Base-by-base conservation (phyloP, 2,797 vertebrate species). In the Acomys russatus region DNA sequence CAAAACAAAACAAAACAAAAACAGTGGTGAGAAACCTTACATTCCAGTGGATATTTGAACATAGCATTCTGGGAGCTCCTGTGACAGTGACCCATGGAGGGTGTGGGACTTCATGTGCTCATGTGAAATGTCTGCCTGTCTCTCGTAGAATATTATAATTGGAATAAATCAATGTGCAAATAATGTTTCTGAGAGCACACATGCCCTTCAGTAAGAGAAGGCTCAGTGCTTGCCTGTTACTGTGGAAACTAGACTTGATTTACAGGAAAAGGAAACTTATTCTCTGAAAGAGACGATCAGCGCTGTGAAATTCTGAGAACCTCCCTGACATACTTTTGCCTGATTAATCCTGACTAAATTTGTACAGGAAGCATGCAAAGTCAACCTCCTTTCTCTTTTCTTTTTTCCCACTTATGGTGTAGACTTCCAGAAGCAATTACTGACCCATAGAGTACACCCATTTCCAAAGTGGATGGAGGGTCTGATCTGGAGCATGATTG, bases 141-240 rank as follows among this genome's bases (percentile, higher is more conserved):
- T 33, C 33, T 6, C 14, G 56, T 30, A 30, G 20, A 0, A 2
- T 18, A 1, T 35, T 22, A 4, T 35, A 25, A 15, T 10, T n/a
- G 51, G 35, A 56, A 64, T 2, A 22, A 68, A 71, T 61, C 0
- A 64, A 68, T 30, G 9, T 18, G 1, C 51, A 49, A 78, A 22
- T 70, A 23, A 4, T 0, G 2, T 59, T 54, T 79, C 10, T 0
- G 2, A 7, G 20, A 44, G 56, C 56, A 23, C 59, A 23, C 80
- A 44, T 83, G 11, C 23, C 66, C 49, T 54, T 70, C 12, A n/a
- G 7, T 70, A 4, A 30, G 83, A 22, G n/a, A 35, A 87, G 22
- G 84, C 22, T 35, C 22, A 44, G 63, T 49, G 23, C 59, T 83
- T 30, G 1, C 71, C 22, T 33, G 8, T 1, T n/a, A 11, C 18